Percentiles rank a stretch among this genome's conserved stretches.
These are phyloP conservation scores for Chlorocebus sabaeus DNA, from an alignment of 2,113 vertebrate species.

Conservation along the genomic window DNA sequence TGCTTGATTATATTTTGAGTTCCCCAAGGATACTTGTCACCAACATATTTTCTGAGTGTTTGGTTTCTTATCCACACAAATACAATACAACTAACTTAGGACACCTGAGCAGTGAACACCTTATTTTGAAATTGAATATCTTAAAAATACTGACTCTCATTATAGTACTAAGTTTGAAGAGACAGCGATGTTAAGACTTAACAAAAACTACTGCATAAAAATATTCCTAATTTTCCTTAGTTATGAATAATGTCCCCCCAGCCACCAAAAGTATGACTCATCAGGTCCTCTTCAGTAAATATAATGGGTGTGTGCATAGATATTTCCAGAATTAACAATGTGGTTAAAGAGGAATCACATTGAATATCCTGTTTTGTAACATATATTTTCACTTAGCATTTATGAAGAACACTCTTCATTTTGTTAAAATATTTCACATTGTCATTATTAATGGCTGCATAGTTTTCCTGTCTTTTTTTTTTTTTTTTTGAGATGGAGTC, in stretches of 20 bases:
- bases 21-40: background rate
- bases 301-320: background rate
- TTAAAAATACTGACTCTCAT: background rate
- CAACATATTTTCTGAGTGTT: conserved; percentile 33
- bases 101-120: background rate
- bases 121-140: conserved; percentile 37
- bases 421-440: background rate
- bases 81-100: conserved; percentile 22
- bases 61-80: background rate
- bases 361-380: background rate
- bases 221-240: conserved; percentile 21
- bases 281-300: background rate
- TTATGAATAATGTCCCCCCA: background rate
- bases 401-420: background rate
- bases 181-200: conserved; percentile 4
- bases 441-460: background rate
- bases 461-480: background rate
- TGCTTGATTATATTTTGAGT: background rate
- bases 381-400: conserved; percentile 11
- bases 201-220: conserved; percentile 28
- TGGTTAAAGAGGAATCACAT: background rate
- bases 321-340: conserved; percentile 8
- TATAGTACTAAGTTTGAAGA: conserved; percentile 13
- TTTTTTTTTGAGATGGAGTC: background rate
- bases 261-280: background rate